Evolutionary conservation across 2,113 vertebrate genomes (phyloP), one percentile per base, ranked within the genome.

Genomic region (Apistogramma diplotaenia): DNA sequence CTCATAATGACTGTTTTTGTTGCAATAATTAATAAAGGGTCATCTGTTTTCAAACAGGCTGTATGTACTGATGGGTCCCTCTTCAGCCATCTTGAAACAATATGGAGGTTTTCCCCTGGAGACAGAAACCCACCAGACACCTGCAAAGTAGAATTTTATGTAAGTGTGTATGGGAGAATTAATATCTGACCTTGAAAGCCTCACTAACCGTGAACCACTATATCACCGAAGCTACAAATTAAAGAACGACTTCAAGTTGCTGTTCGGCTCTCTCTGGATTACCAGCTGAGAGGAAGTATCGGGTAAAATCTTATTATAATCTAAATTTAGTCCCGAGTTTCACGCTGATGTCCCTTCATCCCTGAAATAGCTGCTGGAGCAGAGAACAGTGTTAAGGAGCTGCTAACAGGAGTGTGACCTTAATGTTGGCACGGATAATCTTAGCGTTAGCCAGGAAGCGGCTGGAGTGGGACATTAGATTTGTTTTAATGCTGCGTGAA

Each of bases 11-110:
- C 35, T 51, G 8, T 21, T 59, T 62, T 33, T 74, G 23, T 71
- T 29, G 5, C 1, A 37, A 7, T 46, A 9, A 10, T 4, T 83
- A 21, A 81, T 33, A 35, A 74, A 13, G 54, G 21, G 3, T 49
- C 0, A 11, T 79, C 49, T 78, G 23, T 77, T 25, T 82, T 87
- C 1, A 61, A 89, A 83, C 91, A 96, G 96, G 96, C 95, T 1
- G 89, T 96, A 62, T 96, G 95, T 56, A 94, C 88, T 16, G 91
- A 96, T 2, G 93, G 95, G 11, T 92, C 90, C 23, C 92, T 96
- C 61, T 96, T 96, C 91, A 95, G 90, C 72, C 95, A 96, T 83
- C 92, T 96, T 29, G 96, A 96, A 86, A 96, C 95, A 1, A 16
- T 94, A 53, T 96, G 96, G 96, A 89, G 91, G 67, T 96, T 96